Evolutionary conservation across 1,140 invertebrate species (phyloP).

Genomic region (Diachasma alloeum): DNA sequence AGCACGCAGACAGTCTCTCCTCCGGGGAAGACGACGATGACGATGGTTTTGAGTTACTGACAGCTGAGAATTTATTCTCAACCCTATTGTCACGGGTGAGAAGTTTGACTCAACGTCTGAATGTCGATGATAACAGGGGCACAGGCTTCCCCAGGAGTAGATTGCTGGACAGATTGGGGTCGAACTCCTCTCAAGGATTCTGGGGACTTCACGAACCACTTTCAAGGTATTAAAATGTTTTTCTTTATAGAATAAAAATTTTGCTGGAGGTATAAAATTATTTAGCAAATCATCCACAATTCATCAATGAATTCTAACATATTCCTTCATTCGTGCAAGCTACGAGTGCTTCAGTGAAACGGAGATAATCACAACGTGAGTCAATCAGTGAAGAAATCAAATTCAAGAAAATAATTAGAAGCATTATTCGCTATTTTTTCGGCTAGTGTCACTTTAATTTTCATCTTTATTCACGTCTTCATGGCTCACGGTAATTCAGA

Average conservation of each 20-base stretch:
- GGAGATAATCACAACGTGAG: slow-evolving; percentile 62
- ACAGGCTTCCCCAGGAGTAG: slow-evolving; percentile 68
- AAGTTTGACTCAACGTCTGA: slow-evolving; percentile 83
- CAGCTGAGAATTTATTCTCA: slow-evolving; percentile 89
- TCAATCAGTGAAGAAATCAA: slow-evolving; percentile 41
- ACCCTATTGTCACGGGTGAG: slow-evolving; percentile 85
- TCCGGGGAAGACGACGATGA: slow-evolving; percentile 89
- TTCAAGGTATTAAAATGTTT: slow-evolving; percentile 49
- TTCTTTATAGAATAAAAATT: too few species aligned
- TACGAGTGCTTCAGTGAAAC: slow-evolving; percentile 62
- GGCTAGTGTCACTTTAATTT: not conserved
- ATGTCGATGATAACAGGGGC: slow-evolving; percentile 77
- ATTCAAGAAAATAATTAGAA: slow-evolving; percentile 27
- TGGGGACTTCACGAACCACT: slow-evolving; percentile 56
- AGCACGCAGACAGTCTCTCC: slow-evolving; percentile 82
- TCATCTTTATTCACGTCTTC: not conserved
- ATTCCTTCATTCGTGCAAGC: slow-evolving; percentile 59
- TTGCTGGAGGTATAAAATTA: too few species aligned
- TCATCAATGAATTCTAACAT: slow-evolving; percentile 27
- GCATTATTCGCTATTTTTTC: not conserved
- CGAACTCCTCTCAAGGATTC: slow-evolving; percentile 56
- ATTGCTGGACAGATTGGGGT: slow-evolving; percentile 58
- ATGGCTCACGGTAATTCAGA: not conserved
- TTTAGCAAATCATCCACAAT: slow-evolving; percentile 15
- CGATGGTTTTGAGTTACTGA: slow-evolving; percentile 88